A percentile compares a stretch with the other conserved stretches of the same genome.
These are phyloP conservation scores for Nebria salina DNA, from an alignment of 2,888 invertebrate species.

Conservation along the genomic window DNA sequence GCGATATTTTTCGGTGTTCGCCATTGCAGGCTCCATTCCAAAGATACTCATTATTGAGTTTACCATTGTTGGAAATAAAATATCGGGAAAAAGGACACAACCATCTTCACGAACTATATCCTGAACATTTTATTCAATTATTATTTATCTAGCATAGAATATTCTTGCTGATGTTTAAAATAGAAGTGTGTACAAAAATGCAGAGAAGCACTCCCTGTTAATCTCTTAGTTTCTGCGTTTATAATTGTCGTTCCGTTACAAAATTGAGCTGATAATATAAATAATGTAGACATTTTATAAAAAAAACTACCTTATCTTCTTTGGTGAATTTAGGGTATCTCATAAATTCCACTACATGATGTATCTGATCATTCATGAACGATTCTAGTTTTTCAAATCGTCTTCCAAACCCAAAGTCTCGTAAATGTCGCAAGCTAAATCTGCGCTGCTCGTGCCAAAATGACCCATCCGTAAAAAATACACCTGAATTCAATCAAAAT, in stretches of 20 bases:
- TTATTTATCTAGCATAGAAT: neutral
- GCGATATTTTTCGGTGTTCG: slow-evolving; percentile 63
- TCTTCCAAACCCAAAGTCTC: slow-evolving; percentile 75
- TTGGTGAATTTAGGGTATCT: slow-evolving; percentile 25
- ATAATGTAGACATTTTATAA: neutral
- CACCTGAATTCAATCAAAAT: slow-evolving; percentile 61
- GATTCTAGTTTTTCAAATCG: slow-evolving; percentile 67
- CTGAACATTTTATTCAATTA: slow-evolving; percentile 6
- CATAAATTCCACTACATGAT: slow-evolving; percentile 60
- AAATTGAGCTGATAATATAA: no score
- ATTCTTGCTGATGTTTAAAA: neutral
- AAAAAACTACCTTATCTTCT: slow-evolving; percentile 5
- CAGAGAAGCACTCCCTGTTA: no score
- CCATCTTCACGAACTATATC: slow-evolving; percentile 31
- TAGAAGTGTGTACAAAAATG: no score
- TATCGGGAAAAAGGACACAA: slow-evolving; percentile 31
- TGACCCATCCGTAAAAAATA: slow-evolving; percentile 72
- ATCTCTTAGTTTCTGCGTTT: no score
- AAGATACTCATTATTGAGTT: slow-evolving; percentile 69
- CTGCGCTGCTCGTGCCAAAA: slow-evolving; percentile 73
- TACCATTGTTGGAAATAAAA: slow-evolving; percentile 65
- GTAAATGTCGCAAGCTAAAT: slow-evolving; percentile 70
- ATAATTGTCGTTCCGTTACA: no score
- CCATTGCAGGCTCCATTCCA: slow-evolving; percentile 64
- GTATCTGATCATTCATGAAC: slow-evolving; percentile 61